phyloP scores from a whole-genome alignment of 2,797 vertebrate genomes.

The Huso huso region DNA sequence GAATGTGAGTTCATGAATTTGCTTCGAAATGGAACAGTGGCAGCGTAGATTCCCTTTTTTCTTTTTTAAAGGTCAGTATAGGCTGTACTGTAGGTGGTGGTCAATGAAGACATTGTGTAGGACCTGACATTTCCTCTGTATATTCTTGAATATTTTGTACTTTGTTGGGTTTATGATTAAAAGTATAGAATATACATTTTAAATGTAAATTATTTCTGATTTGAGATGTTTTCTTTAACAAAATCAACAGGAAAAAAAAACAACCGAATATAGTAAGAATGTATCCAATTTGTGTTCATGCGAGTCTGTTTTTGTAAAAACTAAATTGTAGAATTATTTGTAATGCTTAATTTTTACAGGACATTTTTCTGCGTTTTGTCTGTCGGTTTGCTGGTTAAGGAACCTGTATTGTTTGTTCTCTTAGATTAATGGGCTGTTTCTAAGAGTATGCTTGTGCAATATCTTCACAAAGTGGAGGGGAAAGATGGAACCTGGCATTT shows the following conservation, averaged over 20 bases:
- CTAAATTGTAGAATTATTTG: too few relatives aligned
- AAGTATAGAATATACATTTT: not conserved
- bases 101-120: not conserved
- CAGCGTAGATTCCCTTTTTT: not conserved
- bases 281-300: too few relatives aligned
- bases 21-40: not conserved
- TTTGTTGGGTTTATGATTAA: not conserved
- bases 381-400: too few relatives aligned
- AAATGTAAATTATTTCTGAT: slow-evolving; percentile 18
- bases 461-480: too few relatives aligned
- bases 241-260: slow-evolving; percentile 3
- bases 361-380: too few relatives aligned
- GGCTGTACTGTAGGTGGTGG: not conserved
- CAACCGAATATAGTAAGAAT: too few relatives aligned
- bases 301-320: too few relatives aligned
- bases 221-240: not conserved
- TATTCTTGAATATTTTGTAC: slow-evolving; percentile 5
- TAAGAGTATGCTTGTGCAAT: too few relatives aligned
- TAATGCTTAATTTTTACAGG: too few relatives aligned
- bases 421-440: too few relatives aligned
- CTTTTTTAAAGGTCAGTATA: slow-evolving; percentile 4
- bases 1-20: not conserved
- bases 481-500: too few relatives aligned
- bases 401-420: too few relatives aligned
- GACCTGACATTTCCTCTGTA: not conserved